Percentiles rank a stretch among this genome's conserved stretches.
phyloP scores from a whole-genome alignment of 2,888 invertebrate species.

The Helicoverpa assulta region DNA sequence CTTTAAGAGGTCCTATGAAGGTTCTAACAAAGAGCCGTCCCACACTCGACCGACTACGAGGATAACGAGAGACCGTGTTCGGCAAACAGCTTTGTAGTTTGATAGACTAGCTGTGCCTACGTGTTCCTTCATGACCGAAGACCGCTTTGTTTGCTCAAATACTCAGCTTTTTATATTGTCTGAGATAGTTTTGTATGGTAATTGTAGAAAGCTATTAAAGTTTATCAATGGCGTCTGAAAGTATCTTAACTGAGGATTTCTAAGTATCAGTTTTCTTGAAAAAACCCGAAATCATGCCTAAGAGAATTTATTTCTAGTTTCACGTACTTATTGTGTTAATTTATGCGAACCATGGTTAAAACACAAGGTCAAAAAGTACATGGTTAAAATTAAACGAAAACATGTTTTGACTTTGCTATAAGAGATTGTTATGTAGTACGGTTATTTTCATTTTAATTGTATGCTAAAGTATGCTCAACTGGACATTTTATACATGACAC shows the following conservation, averaged over 20 bases:
- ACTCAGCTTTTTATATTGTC: slow-evolving; percentile 13
- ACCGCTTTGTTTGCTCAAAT: slow-evolving; percentile 16
- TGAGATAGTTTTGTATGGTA: slow-evolving; percentile 11
- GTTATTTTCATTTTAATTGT: slow-evolving; percentile 1
- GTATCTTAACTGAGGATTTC: not conserved
- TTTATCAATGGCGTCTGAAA: not conserved
- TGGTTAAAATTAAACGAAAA: not conserved
- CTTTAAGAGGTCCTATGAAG: slow-evolving; percentile 63
- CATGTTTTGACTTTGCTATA: not conserved
- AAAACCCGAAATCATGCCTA: not conserved
- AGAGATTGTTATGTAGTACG: not conserved
- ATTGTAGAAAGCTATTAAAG: slow-evolving; percentile 13
- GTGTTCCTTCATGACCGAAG: slow-evolving; percentile 14
- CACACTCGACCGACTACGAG: slow-evolving; percentile 61
- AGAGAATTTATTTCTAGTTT: not conserved
- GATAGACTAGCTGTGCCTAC: slow-evolving; percentile 39
- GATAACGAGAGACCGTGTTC: slow-evolving; percentile 70
- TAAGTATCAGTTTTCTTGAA: no score
- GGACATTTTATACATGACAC: slow-evolving; percentile 1
- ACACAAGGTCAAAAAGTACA: not conserved
- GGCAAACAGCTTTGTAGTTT: slow-evolving; percentile 64
- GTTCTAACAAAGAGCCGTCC: slow-evolving; percentile 61
- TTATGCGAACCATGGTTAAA: not conserved
- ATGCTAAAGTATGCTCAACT: slow-evolving; percentile 12
- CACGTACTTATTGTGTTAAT: not conserved